A percentile compares a stretch with the other conserved stretches of the same genome.
phyloP scores from a whole-genome alignment of 1,140 invertebrate genomes.

The Bombus affinis region DNA sequence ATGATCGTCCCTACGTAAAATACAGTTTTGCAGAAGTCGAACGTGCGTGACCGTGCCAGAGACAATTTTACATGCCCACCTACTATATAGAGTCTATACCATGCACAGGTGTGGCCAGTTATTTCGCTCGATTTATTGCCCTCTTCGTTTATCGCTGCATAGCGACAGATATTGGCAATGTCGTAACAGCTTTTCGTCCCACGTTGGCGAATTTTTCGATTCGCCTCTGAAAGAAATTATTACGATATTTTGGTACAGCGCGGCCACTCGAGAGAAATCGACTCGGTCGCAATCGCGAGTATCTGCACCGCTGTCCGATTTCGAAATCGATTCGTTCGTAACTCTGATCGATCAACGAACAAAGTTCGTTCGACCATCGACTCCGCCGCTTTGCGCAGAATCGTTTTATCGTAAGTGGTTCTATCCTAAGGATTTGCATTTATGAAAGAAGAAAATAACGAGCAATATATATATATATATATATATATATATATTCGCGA shows the following conservation, averaged over 20 bases:
- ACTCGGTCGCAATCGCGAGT: too few relatives aligned
- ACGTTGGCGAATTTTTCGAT: slow-evolving; percentile 34
- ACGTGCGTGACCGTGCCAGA: slow-evolving; percentile 7
- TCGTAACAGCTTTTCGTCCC: slow-evolving; percentile 52
- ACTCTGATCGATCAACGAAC: not conserved
- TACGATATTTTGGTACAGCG: not conserved
- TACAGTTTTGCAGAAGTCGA: slow-evolving; percentile 42
- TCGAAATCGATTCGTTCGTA: slow-evolving; percentile 42
- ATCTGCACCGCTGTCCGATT: slow-evolving; percentile 12
- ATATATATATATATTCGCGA: not conserved
- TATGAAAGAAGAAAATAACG: slow-evolving; percentile 2
- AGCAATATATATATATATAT: too few relatives aligned
- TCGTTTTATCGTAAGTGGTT: too few relatives aligned
- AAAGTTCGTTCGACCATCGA: not conserved
- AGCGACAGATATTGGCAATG: slow-evolving; percentile 44
- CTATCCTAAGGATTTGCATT: too few relatives aligned
- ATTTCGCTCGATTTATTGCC: slow-evolving; percentile 64
- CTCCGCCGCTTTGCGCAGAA: too few relatives aligned
- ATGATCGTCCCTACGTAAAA: slow-evolving; percentile 27
- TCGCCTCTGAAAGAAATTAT: not conserved
- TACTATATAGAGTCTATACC: slow-evolving; percentile 3
- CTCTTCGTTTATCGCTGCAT: slow-evolving; percentile 54
- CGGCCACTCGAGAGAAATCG: not conserved
- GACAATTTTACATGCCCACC: slow-evolving; percentile 48
- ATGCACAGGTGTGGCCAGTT: slow-evolving; percentile 66